A percentile compares a stretch with the other conserved stretches of the same genome.
Evolutionary conservation across 2,113 vertebrate genomes (phyloP).

Genomic region (Progne subis): DNA sequence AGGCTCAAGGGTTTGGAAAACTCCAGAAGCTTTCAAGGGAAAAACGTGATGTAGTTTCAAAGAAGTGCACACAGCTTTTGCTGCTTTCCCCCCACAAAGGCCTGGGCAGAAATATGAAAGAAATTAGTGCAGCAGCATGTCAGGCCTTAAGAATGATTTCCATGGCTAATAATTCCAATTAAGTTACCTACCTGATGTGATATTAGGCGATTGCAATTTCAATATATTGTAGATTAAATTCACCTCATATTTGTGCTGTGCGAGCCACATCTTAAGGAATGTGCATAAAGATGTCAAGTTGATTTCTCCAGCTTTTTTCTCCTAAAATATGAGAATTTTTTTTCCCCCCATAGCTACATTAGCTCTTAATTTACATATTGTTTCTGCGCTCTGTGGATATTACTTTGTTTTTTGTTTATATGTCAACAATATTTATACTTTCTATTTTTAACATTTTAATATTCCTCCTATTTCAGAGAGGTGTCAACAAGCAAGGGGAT

Average conservation of each 20-base stretch:
- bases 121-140: background rate
- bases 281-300: background rate
- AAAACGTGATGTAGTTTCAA: background rate
- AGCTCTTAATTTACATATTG: background rate
- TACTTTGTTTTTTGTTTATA: constrained; percentile 10
- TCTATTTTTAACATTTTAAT: constrained; percentile 49
- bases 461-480: background rate
- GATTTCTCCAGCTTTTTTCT: background rate
- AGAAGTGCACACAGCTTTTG: background rate
- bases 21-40: background rate
- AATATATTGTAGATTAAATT: background rate
- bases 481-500: background rate
- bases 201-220: background rate
- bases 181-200: background rate
- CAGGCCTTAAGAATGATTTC: background rate
- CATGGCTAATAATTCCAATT: background rate
- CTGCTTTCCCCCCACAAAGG: fast-evolving
- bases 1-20: background rate
- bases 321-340: background rate
- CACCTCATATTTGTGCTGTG: background rate
- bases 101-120: background rate
- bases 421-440: background rate
- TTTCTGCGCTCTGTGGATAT: background rate
- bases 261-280: background rate
- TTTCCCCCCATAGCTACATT: background rate